phyloP scores from a whole-genome alignment of 2,888 invertebrate genomes.

The Thereva unica region DNA sequence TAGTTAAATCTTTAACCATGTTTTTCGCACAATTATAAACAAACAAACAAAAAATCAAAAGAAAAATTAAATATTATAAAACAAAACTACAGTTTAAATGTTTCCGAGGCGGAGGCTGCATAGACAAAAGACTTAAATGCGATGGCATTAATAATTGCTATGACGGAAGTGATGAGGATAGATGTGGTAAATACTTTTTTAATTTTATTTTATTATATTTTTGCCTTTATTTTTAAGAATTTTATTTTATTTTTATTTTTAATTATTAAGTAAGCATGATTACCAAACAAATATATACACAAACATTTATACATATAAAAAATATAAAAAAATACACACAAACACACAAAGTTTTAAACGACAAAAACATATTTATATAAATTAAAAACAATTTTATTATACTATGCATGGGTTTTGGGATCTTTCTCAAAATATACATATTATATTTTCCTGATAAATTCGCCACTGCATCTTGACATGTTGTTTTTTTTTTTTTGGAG shows the following conservation, averaged over 20 bases:
- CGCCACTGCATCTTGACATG: too few relatives aligned
- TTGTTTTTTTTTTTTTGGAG: too few relatives aligned
- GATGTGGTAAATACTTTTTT: slow-evolving; percentile 51
- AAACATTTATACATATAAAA: too few relatives aligned
- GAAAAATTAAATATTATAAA: slow-evolving; percentile 16
- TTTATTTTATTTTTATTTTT: not conserved
- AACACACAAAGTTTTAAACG: too few relatives aligned
- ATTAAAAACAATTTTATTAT: too few relatives aligned
- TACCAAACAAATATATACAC: too few relatives aligned
- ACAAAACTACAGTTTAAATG: slow-evolving; percentile 53
- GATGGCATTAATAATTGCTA: slow-evolving; percentile 62
- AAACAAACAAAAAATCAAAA: slow-evolving; percentile 8
- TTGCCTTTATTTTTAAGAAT: not conserved
- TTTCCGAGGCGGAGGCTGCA: slow-evolving; percentile 57
- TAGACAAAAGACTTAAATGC: slow-evolving; percentile 59
- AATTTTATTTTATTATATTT: not conserved
- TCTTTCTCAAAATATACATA: too few relatives aligned
- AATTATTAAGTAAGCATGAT: slow-evolving; percentile 9
- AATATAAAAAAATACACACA: too few relatives aligned
- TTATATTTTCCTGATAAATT: too few relatives aligned
- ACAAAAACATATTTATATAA: too few relatives aligned
- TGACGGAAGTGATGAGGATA: slow-evolving; percentile 61
- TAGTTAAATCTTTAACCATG: too few relatives aligned
- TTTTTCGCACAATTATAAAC: not conserved
- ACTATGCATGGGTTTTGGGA: too few relatives aligned